Percentiles rank a stretch among this genome's conserved stretches.
Evolutionary conservation across 2,113 vertebrate genomes (phyloP).

Genomic region (Syngnathus floridae): DNA sequence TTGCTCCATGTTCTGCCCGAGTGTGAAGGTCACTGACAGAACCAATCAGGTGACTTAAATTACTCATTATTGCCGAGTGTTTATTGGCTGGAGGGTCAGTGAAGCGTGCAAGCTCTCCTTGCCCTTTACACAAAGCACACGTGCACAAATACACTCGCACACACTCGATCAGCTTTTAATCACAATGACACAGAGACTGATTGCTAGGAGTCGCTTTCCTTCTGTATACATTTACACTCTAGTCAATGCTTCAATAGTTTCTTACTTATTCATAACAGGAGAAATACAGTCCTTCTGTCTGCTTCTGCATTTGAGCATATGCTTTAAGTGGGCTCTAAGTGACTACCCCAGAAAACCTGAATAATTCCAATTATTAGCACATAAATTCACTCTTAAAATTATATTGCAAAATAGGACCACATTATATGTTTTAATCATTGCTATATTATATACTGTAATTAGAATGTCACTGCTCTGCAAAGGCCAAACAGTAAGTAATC

Average conservation of each 20-base stretch:
- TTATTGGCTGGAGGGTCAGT: conserved; percentile 44
- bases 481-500: background rate
- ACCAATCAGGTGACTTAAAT: conserved; percentile 57
- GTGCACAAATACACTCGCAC: conserved; percentile 4
- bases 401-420: background rate
- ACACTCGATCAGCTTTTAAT: conserved; percentile 35
- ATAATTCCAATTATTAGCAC: background rate
- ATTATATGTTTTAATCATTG: background rate
- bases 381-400: background rate
- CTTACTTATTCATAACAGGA: background rate
- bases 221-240: conserved; percentile 16
- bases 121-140: conserved; percentile 25
- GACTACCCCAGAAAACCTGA: background rate
- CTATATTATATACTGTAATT: background rate
- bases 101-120: conserved; percentile 43
- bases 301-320: background rate
- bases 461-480: background rate
- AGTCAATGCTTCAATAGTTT: background rate
- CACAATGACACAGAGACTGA: conserved; percentile 48
- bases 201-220: conserved; percentile 34
- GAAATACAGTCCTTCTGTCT: background rate
- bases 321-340: background rate
- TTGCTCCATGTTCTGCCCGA: conserved; percentile 54
- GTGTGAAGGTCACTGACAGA: conserved; percentile 65
- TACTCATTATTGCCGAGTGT: conserved; percentile 58